A percentile compares a stretch with the other conserved stretches of the same genome.
Conservation (phyloP, 2,113 vertebrate species). For the Tamias sibiricus region DNA sequence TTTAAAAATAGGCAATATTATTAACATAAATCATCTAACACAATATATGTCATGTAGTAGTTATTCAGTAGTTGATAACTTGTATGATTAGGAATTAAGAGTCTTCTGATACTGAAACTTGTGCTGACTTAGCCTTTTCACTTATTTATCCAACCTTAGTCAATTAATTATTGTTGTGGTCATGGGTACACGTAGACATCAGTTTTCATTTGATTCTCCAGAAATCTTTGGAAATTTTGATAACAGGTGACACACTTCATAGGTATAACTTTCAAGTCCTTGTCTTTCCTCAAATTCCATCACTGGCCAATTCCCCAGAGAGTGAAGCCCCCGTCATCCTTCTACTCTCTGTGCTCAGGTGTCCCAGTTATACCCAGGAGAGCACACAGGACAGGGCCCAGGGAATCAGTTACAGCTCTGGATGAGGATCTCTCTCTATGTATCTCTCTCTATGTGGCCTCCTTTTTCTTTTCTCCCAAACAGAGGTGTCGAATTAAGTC, state of each 20-base stretch:
- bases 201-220: neutral
- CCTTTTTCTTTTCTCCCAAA: neutral
- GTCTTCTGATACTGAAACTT: neutral
- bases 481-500: neutral
- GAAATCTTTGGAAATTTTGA: neutral
- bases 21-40: neutral
- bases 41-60: neutral
- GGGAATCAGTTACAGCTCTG: neutral
- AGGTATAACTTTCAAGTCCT: neutral
- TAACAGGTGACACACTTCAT: neutral
- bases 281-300: neutral
- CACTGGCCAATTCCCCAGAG: neutral
- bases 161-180: neutral
- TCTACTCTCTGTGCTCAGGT: neutral
- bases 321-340: accelerated
- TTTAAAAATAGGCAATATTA: neutral
- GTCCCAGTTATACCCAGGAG: too few species aligned
- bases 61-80: neutral
- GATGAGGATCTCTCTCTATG: neutral
- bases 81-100: neutral
- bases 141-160: neutral
- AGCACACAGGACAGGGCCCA: neutral
- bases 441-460: neutral
- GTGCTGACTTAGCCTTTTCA: neutral
- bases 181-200: neutral